Evolutionary conservation across 2,113 vertebrate genomes (phyloP), one percentile per base, ranked within the genome.

Genomic region (Ammodytes dubius): DNA sequence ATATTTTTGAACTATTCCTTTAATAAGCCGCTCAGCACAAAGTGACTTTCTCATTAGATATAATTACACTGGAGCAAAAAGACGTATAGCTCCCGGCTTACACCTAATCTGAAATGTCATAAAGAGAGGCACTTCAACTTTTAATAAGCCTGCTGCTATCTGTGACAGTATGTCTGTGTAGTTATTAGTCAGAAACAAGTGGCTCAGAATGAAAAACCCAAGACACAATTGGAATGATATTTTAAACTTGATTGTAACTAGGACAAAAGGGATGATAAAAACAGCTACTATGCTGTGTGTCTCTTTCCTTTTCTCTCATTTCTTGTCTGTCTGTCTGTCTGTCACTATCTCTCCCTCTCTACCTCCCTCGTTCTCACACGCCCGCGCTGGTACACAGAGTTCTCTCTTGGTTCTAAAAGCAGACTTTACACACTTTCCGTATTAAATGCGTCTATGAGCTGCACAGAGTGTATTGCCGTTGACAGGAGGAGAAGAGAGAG

Each of bases 91-190:
- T 50, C 7, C 42, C 75, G 27, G 9, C 60, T 61, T 27, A 43
- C 49, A 77, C 70, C 73, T 86, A 53, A 78, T 54, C 64, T 65
- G 67, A 85, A 85, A 84, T 75, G 81, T 81, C 64, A 83, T 47
- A 74, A 65, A 53, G 9, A 37, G 27, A 79, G 60, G 87, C 56
- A 84, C 59, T 73, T 73, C 49, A 76, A 3, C 67, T 85, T 27
- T 79, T 78, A 86, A 82, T 83, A 74, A 79, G 53, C 46, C 70
- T 75, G 58, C 58, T 37, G 75, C 65, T 83, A 49, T 76, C 52
- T 80, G 49, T 82, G 78, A 79, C 75, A 71, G 57, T 53, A 17
- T 17, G 49, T 73, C 78, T 84, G 63, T 84, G 65, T 53, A 81
- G 67, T 79, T 70, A 71, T 81, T 70, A 83, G 70, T 82, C 57